A percentile compares a stretch with the other conserved stretches of the same genome.
Evolutionary conservation across 2,888 invertebrate species (phyloP).

Genomic region (Sialis lutaria): DNA sequence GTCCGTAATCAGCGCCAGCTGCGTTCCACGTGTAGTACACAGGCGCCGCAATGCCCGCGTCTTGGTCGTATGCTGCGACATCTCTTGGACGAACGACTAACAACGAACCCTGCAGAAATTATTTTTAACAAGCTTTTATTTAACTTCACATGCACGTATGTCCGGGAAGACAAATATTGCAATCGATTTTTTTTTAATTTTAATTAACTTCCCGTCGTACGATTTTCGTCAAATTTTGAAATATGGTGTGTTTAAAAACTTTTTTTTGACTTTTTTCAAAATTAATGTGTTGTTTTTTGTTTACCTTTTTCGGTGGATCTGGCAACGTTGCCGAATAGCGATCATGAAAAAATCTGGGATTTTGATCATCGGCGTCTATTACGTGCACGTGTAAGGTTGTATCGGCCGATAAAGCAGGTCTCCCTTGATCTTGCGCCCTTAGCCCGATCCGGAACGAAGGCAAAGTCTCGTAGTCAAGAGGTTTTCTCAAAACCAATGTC

Average conservation of each 20-base stretch:
- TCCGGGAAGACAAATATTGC: too few species aligned
- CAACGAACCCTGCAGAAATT: conserved; percentile 41
- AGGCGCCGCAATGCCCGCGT: conserved; percentile 56
- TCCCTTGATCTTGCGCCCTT: conserved; percentile 63
- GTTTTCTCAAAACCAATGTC: conserved; percentile 56
- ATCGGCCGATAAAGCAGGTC: conserved; percentile 59
- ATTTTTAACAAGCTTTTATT: too few species aligned
- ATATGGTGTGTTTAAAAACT: background rate
- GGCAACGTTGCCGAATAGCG: conserved; percentile 48
- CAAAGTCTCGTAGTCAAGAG: conserved; percentile 68
- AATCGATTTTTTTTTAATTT: background rate
- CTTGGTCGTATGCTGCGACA: conserved; percentile 66
- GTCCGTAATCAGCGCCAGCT: conserved; percentile 40
- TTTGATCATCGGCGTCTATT: conserved; percentile 82
- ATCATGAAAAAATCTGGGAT: conserved; percentile 63
- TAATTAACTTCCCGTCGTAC: background rate
- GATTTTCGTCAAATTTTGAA: too few species aligned
- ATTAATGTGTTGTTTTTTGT: too few species aligned
- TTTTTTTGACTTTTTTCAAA: background rate
- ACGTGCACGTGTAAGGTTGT: conserved; percentile 60
- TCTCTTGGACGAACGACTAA: conserved; percentile 53
- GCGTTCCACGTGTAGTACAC: conserved; percentile 51
- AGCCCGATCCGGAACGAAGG: conserved; percentile 62
- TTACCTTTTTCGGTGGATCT: conserved; percentile 34
- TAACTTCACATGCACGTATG: too few species aligned